phyloP scores from a whole-genome alignment of 2,888 invertebrate genomes.

The Doris montereyensis region DNA sequence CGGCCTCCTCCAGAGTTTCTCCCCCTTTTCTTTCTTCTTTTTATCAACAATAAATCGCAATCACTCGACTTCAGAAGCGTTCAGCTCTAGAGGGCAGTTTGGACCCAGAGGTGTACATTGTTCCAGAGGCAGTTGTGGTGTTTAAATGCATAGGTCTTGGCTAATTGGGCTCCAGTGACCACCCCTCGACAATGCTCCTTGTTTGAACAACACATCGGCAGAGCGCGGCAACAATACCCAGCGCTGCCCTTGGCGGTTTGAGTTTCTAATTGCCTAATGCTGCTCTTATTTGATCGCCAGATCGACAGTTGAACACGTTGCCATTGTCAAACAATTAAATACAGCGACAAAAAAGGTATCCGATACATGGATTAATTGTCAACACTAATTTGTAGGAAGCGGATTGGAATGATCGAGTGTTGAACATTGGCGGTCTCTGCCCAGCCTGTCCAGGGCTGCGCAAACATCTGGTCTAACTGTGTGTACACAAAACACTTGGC shows the following conservation, averaged over 20 bases:
- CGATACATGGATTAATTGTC: constrained; percentile 12
- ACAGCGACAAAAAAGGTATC: not conserved
- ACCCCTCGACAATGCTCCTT: not conserved
- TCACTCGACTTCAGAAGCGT: too few relatives aligned
- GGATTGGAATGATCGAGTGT: not conserved
- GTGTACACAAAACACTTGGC: not conserved
- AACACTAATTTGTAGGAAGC: constrained; percentile 22
- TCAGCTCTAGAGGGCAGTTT: too few relatives aligned
- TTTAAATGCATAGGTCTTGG: not conserved
- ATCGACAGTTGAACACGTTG: constrained; percentile 5
- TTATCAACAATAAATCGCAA: too few relatives aligned
- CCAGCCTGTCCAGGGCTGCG: not conserved
- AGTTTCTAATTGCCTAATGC: constrained; percentile 12
- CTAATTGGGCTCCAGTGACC: not conserved
- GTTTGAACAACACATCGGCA: not conserved
- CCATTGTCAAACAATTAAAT: constrained; percentile 25
- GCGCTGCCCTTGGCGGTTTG: not conserved
- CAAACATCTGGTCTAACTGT: not conserved
- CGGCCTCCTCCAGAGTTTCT: too few relatives aligned
- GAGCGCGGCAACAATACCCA: not conserved
- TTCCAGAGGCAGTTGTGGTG: not conserved
- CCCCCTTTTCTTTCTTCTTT: too few relatives aligned
- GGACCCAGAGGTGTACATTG: too few relatives aligned
- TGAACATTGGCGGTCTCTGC: not conserved
- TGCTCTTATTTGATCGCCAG: not conserved